phyloP scores from a whole-genome alignment of 2,113 vertebrate species.

The Prionailurus bengalensis region DNA sequence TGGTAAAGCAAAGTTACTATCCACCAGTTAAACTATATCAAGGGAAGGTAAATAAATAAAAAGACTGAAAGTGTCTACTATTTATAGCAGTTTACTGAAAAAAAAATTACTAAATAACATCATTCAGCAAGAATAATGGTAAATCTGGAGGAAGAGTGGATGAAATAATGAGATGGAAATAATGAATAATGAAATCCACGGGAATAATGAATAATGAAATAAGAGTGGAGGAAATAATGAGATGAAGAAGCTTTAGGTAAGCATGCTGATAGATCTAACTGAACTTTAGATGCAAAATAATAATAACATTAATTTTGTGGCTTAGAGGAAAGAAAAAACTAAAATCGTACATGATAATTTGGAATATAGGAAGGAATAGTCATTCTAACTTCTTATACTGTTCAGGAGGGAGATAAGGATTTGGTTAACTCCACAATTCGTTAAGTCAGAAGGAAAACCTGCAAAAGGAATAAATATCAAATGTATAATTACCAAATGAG shows the following conservation, averaged over 20 bases:
- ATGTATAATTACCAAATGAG: background rate
- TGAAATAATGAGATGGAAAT: background rate
- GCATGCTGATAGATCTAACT: conserved; percentile 18
- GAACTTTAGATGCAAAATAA: background rate
- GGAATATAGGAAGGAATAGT: background rate
- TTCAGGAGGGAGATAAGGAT: background rate
- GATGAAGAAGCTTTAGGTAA: background rate
- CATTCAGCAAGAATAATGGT: conserved; percentile 4
- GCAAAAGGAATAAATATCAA: conserved; percentile 1
- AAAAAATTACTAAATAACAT: background rate
- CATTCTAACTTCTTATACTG: background rate
- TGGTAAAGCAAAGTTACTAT: background rate
- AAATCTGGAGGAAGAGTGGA: conserved; percentile 10
- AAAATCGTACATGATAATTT: background rate
- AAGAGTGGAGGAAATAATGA: background rate
- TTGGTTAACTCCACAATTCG: background rate
- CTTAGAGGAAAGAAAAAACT: background rate
- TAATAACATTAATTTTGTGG: background rate
- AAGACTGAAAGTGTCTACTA: background rate
- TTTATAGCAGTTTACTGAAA: background rate
- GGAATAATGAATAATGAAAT: too few relatives aligned
- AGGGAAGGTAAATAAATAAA: background rate
- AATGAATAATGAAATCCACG: too few relatives aligned
- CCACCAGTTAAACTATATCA: background rate
- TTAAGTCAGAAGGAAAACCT: background rate